Percentiles rank a stretch among this genome's conserved stretches.
Conservation (phyloP, 1,140 invertebrate genomes). For the Aphaenogaster floridana region DNA sequence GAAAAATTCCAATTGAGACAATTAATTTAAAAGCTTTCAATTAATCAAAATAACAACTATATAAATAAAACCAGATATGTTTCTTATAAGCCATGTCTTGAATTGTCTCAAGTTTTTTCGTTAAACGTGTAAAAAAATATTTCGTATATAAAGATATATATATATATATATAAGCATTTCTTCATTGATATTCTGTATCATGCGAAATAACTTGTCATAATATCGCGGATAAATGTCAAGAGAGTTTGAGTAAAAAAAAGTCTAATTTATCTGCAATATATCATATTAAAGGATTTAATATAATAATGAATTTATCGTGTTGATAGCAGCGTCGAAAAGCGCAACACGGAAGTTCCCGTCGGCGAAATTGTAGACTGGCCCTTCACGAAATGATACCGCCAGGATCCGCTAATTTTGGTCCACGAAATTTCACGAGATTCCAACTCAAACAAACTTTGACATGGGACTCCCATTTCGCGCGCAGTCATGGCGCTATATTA, state of each 20-base stretch:
- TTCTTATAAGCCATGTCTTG: not conserved
- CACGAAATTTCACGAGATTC: constrained; percentile 67
- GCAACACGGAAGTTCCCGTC: constrained; percentile 37
- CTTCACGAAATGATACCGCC: constrained; percentile 62
- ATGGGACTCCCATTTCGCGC: constrained; percentile 56
- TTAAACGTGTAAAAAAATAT: constrained; percentile 3
- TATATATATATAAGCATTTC: not conserved
- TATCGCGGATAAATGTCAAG: not conserved
- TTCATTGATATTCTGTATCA: not conserved
- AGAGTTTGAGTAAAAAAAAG: not conserved
- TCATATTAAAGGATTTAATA: constrained; percentile 3
- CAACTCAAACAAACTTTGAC: constrained; percentile 66
- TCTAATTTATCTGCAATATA: not conserved
- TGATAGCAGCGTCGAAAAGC: constrained; percentile 19
- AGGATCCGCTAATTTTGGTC: constrained; percentile 66
- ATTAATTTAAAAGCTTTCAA: not conserved
- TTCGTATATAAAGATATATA: not conserved
- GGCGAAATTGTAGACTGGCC: constrained; percentile 53
- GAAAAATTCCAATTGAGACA: not conserved
- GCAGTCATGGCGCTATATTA: constrained; percentile 35
- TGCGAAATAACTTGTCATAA: not conserved
- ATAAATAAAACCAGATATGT: not conserved
- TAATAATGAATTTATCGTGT: constrained; percentile 25
- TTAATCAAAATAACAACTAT: not conserved
- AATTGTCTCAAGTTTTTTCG: not conserved